Base-by-base conservation (phyloP, 2,113 vertebrate species). In the Sorex araneus region DNA sequence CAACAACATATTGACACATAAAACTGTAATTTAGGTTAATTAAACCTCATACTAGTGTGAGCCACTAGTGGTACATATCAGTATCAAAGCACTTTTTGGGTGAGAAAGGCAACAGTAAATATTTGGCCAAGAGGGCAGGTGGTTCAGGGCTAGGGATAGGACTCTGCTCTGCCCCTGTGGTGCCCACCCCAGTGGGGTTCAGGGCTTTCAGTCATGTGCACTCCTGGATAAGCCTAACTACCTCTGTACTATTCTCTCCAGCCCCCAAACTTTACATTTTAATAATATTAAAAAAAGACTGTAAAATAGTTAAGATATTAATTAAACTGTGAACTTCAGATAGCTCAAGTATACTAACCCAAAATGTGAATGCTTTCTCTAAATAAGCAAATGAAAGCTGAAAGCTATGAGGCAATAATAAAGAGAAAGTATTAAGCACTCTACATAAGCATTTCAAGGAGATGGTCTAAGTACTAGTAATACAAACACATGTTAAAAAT, bases 351-450 rank as follows among this genome's bases (percentile, higher is more conserved):
- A 84, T 79, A 60, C n/a, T 36, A 32, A 71, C 27, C 19, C 10
- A 90, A 64, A 70, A 27, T 84, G 25, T n/a, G 16, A 71, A 74
- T 60, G 23, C 83, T 82, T 93, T 66, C n/a, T 70, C 71, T 45
- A 78, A 19, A 69, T 74, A 80, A 70, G 89, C 5, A n/a, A 71
- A 79, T 4, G 19, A 32, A 70, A 83, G 66, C 40, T 70, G 0
- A n/a, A n/a, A n/a, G n/a, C n/a, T n/a, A n/a, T n/a, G n/a, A 92
- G 7, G 30, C 5, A 83, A 57, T 45, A 19, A 36, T 76, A 67
- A 87, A 18, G 40, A 64, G 69, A n/a, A 19, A 79, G 0, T 8
- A 30, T 43, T 45, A 36, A 36, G 28, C 13, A 57, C 32, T 28
- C 28, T 40, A 64, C 10, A 81, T 4, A 69, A 12, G 79, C 25